Evolutionary conservation across 2,113 vertebrate species (phyloP), one percentile per base, ranked within the genome.

Genomic region (Sapajus apella): DNA sequence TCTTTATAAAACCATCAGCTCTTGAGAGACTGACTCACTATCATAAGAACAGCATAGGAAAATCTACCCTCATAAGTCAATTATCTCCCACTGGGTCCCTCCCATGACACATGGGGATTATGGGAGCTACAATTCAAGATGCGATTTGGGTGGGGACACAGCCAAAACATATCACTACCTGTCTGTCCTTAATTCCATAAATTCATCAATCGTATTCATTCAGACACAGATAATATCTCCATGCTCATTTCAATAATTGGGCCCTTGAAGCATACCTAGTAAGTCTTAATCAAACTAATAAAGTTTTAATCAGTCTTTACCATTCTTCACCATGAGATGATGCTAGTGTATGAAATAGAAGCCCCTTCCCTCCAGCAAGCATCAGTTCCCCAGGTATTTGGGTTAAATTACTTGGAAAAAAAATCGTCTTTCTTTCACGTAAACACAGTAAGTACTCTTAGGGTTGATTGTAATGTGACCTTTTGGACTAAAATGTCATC

Each of bases 401-500:
- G 87, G 88, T 92, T 86, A 73, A 93, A 75, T 83, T 93, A 75
- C 72, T 85, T 95, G 86, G 61, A 93, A 91, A 93, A 93, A 93
- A 90, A 80, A 43, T 61, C 40, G 90, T 95, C 58, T 82, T 90
- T 61, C 43, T 93, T 88, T 92, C 30, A 82, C 72, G 43, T 83
- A 72, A 87, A 94, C n/a, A 75, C 1, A 17, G 45, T 6, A 52
- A 45, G 21, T n/a, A 8, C 16, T 95, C 45, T 32, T 25, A 40
- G 75, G 55, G 87, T 92, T 95, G 90, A 92, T 85, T 50, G 16
- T 66, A 73, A 72, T 14, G 20, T 87, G 58, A 94, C 61, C 68
- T 96, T 93, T 94, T 68, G 16, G 55, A 95, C 88, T 81, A 91
- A 95, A 88, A 82, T 82, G n/a, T 58, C 93, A 94, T 94, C 20